These are phyloP conservation scores for Gari tellinella DNA, from an alignment of 2,888 invertebrate species.

Conservation along the genomic window DNA sequence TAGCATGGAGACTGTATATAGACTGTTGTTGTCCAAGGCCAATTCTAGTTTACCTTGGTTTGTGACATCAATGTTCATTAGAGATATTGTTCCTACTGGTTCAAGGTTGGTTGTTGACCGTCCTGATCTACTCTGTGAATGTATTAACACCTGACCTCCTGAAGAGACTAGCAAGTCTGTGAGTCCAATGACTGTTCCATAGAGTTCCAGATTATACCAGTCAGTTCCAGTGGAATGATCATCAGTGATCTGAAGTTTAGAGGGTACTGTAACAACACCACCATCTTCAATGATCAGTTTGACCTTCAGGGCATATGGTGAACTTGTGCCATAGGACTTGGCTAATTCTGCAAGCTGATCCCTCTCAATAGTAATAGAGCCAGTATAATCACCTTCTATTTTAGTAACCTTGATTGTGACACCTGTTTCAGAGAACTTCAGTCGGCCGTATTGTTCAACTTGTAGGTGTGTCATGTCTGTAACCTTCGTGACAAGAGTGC, in stretches of 20 bases:
- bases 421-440: slow-evolving; percentile 23
- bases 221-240: slow-evolving; percentile 24
- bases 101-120: slow-evolving; percentile 31
- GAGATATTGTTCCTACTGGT: slow-evolving; percentile 58
- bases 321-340: slow-evolving; percentile 67
- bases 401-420: slow-evolving; percentile 34
- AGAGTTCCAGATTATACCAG: slow-evolving; percentile 61
- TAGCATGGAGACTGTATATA: slow-evolving; percentile 54
- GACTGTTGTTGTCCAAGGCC: slow-evolving; percentile 44
- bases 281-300: slow-evolving; percentile 59
- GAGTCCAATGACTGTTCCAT: slow-evolving; percentile 63
- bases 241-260: slow-evolving; percentile 67
- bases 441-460: slow-evolving; percentile 40
- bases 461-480: slow-evolving; percentile 43
- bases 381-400: slow-evolving; percentile 68
- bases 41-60: slow-evolving; percentile 65
- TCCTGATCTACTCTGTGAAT: slow-evolving; percentile 55
- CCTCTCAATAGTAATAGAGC: slow-evolving; percentile 45
- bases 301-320: slow-evolving; percentile 64
- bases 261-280: slow-evolving; percentile 57
- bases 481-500: slow-evolving; percentile 36
- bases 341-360: slow-evolving; percentile 66
- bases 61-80: slow-evolving; percentile 65
- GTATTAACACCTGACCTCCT: slow-evolving; percentile 61
- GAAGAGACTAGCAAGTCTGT: slow-evolving; percentile 66